Evolutionary conservation across 2,888 invertebrate genomes (phyloP), one percentile per base, ranked within the genome.

Genomic region (Tyria jacobaeae): DNA sequence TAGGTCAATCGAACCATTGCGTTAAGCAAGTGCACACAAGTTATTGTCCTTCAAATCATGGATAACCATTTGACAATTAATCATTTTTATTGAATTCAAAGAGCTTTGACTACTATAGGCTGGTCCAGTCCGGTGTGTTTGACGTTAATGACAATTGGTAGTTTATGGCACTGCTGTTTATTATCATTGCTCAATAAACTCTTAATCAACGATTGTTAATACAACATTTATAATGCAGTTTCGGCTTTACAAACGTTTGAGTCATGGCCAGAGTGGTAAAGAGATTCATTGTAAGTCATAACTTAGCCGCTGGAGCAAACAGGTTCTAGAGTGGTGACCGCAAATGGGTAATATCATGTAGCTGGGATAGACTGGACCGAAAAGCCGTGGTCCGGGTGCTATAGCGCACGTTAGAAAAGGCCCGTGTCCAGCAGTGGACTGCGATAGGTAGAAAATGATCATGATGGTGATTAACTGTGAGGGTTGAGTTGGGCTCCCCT

Each of bases 81-180:
- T 54, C 37, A 37, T 15, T 53, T n/a, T 54, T 39, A 27, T 54
- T 17, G 39, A 39, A 54, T 54, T 39, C 17, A 54, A 24, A 27
- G 39, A 27, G 39, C 15, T 39, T 27, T 53, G 25, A 37, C 53
- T 39, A 54, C 39, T 10, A 41, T 41, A n/a, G 25, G 25, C 39
- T 12, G 39, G 25, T 54, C 17, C 21, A 12, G 41, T 27, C 27
- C 53, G 27, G 39, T 17, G 53, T 25, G 21, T 44, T 44, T 54
- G 53, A 54, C 53, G 41, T 54, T 54, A 41, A 54, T 54, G 53
- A 41, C n/a, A 39, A 54, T 54, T 54, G 53, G n/a, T 39, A 54
- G 39, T 54, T 54, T 54, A 54, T 54, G 41, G 17, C 25, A 12
- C 27, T 5, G 41, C 39, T 27, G 27, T 54, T 27, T 54, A 54